A percentile compares a stretch with the other conserved stretches of the same genome.
Conservation (phyloP, 1,140 invertebrate genomes). For the Meloidogyne exigua region DNA sequence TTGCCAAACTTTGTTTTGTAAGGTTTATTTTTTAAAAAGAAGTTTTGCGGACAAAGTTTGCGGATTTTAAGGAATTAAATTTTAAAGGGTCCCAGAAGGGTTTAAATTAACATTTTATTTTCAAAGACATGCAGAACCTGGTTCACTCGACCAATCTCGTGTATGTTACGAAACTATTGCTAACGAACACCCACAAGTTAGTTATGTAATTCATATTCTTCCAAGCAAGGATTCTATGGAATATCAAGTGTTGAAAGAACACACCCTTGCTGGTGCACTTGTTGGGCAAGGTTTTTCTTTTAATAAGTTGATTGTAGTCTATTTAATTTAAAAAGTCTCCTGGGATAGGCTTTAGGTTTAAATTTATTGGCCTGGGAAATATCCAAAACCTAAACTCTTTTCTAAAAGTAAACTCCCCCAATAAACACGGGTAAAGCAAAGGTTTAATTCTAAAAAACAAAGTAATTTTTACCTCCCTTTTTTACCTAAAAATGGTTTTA, state of each 20-base stretch:
- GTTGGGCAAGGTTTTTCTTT: slow-evolving; percentile 28
- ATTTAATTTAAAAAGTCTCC: not conserved
- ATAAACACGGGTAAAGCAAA: too few relatives aligned
- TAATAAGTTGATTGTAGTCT: not conserved
- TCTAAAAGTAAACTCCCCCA: too few relatives aligned
- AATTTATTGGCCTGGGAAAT: too few relatives aligned
- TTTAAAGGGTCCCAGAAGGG: too few relatives aligned
- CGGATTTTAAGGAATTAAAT: too few relatives aligned
- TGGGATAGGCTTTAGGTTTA: too few relatives aligned
- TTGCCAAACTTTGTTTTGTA: slow-evolving; percentile 22
- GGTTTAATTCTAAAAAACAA: too few relatives aligned
- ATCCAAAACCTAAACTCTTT: too few relatives aligned
- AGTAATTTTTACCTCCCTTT: too few relatives aligned
- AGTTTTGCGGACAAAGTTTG: not conserved
- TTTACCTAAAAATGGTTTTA: too few relatives aligned
- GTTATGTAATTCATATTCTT: slow-evolving; percentile 34
- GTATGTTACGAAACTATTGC: slow-evolving; percentile 18
- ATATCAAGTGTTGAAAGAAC: slow-evolving; percentile 31
- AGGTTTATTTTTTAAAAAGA: not conserved
- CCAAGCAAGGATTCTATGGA: slow-evolving; percentile 29
- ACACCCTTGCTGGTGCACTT: slow-evolving; percentile 17
- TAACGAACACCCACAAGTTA: slow-evolving; percentile 23
- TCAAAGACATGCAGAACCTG: slow-evolving; percentile 19
- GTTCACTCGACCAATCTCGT: slow-evolving; percentile 2
- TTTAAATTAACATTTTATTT: not conserved